Conservation (phyloP, 2,888 invertebrate genomes). For the Sinodicranocentrus sp. region DNA sequence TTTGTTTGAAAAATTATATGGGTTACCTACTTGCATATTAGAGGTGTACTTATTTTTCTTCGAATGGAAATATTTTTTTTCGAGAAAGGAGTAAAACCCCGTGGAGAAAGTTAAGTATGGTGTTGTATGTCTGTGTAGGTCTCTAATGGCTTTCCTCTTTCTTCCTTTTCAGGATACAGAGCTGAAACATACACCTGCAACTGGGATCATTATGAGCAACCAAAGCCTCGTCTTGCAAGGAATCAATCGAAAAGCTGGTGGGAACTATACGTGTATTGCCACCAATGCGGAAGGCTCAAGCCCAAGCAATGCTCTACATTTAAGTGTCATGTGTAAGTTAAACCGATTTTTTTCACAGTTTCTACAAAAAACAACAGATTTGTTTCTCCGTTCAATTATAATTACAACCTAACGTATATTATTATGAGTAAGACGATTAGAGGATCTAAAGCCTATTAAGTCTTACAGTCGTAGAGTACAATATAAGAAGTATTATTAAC, state of each 20-base stretch:
- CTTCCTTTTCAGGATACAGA: conserved; percentile 84
- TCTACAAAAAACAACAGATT: too few species aligned
- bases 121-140: conserved; percentile 10
- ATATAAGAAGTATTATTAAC: too few species aligned
- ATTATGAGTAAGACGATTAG: too few species aligned
- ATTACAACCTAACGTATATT: too few species aligned
- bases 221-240: conserved; percentile 90
- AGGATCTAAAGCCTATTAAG: too few species aligned
- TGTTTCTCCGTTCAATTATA: too few species aligned
- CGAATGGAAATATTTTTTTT: background rate
- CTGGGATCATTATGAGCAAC: conserved; percentile 90
- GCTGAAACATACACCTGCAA: conserved; percentile 90
- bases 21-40: conserved; percentile 48
- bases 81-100: conserved; percentile 9
- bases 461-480: too few species aligned
- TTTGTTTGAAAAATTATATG: conserved; percentile 32
- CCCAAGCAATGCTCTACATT: conserved; percentile 87
- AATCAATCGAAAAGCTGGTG: conserved; percentile 86
- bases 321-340: conserved; percentile 95
- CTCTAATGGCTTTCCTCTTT: conserved; percentile 40
- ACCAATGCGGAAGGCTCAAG: conserved; percentile 95
- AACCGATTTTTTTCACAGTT: too few species aligned
- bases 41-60: too few species aligned
- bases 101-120: conserved; percentile 23
- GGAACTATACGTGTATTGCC: conserved; percentile 92